Conservation (phyloP, 2,113 vertebrate genomes). For the Leptobrachium ailaonicum region DNA sequence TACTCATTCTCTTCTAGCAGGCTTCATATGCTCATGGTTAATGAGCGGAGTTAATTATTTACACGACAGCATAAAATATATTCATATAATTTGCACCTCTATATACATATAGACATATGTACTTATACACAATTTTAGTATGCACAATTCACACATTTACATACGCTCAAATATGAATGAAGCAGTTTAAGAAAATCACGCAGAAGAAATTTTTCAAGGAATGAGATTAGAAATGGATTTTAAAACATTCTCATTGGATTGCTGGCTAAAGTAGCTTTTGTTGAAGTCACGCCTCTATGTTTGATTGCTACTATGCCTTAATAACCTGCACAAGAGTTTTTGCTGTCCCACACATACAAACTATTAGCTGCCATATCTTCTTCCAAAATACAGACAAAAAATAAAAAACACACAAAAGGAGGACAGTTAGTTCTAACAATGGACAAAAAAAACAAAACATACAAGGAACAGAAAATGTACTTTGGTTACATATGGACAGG, state of each 20-base stretch:
- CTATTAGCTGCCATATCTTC: conserved; percentile 42
- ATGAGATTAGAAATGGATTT: neutral
- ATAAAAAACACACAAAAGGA: conserved; percentile 33
- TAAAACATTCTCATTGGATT: neutral
- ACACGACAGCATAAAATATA: conserved; percentile 5
- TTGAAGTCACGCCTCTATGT: neutral
- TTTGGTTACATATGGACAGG: conserved; percentile 47
- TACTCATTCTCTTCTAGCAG: neutral
- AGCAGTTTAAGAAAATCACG: conserved; percentile 8
- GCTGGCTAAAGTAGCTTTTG: neutral
- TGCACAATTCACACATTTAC: conserved; percentile 33
- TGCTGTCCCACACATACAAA: conserved; percentile 12
- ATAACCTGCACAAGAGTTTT: conserved; percentile 43
- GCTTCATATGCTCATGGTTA: neutral
- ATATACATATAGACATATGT: conserved; percentile 47
- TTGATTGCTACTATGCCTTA: conserved; percentile 27
- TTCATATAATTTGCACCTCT: conserved; percentile 22
- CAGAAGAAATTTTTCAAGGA: neutral
- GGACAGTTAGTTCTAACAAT: conserved; percentile 50
- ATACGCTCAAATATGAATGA: conserved; percentile 21
- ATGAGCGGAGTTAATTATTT: neutral
- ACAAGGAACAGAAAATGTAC: conserved; percentile 47
- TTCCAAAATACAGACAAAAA: conserved; percentile 14
- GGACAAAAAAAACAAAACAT: conserved; percentile 11
- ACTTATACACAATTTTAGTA: conserved; percentile 44